Evolutionary conservation across 2,113 vertebrate genomes (phyloP).

Genomic region (Megalops atlanticus): DNA sequence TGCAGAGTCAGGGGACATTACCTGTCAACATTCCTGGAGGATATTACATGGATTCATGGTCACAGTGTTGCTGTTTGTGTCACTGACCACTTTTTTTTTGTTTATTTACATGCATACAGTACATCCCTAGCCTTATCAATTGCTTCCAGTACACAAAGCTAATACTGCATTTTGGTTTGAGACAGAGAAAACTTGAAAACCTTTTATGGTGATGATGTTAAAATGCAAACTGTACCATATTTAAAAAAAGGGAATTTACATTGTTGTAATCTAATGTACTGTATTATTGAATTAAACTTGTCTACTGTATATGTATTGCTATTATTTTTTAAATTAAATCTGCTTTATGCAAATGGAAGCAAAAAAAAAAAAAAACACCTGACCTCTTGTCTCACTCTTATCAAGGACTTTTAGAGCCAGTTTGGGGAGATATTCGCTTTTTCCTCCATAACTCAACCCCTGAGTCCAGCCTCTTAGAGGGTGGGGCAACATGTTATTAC

Average conservation of each 20-base stretch:
- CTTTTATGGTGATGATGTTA: conserved; percentile 40
- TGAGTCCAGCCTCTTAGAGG: too few relatives aligned
- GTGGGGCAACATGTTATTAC: too few relatives aligned
- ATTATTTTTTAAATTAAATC: conserved; percentile 70
- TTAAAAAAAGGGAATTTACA: conserved; percentile 64
- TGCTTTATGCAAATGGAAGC: conserved; percentile 58
- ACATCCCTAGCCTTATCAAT: conserved; percentile 44
- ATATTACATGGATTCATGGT: not conserved
- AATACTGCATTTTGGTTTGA: conserved; percentile 20
- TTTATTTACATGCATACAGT: conserved; percentile 50
- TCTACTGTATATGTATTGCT: conserved; percentile 59
- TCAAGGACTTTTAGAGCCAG: too few relatives aligned
- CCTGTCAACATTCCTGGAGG: not conserved
- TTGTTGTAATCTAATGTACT: conserved; percentile 58
- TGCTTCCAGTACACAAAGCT: not conserved
- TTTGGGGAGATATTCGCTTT: too few relatives aligned
- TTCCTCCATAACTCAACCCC: too few relatives aligned
- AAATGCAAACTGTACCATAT: conserved; percentile 49
- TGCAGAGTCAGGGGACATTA: not conserved
- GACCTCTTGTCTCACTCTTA: not conserved
- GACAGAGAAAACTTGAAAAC: conserved; percentile 26
- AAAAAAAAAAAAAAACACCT: too few relatives aligned
- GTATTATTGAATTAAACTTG: conserved; percentile 57
- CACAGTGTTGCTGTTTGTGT: not conserved
- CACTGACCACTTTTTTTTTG: conserved; percentile 7